phyloP scores from a whole-genome alignment of 2,888 invertebrate species.

The Hemithea aestivaria region DNA sequence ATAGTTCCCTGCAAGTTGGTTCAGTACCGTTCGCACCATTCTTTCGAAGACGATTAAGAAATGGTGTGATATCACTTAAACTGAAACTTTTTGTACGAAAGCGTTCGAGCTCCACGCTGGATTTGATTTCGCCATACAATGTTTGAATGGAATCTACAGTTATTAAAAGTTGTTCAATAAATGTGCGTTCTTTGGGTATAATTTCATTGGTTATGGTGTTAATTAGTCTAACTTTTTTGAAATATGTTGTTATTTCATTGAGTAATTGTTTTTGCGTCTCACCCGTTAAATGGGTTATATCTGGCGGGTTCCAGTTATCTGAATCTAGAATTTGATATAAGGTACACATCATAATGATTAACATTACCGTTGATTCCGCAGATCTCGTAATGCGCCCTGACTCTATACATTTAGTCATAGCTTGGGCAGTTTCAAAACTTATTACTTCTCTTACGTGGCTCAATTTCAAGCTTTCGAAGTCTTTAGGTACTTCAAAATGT shows the following conservation, averaged over 20 bases:
- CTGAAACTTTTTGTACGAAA: conserved; percentile 12
- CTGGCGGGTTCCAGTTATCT: not conserved
- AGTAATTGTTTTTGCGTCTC: conserved; percentile 3
- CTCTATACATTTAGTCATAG: conserved; percentile 18
- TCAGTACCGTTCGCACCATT: conserved; percentile 8
- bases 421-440: conserved; percentile 18
- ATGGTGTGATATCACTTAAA: conserved; percentile 6
- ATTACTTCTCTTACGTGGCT: conserved; percentile 15
- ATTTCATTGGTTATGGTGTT: not conserved
- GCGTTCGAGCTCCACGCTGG: not conserved
- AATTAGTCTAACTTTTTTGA: conserved; percentile 7
- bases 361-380: conserved; percentile 8
- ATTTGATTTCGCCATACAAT: conserved; percentile 6
- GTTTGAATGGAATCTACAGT: conserved; percentile 7
- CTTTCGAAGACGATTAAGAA: conserved; percentile 12
- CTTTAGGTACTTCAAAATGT: conserved; percentile 7
- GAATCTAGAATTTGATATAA: conserved; percentile 11
- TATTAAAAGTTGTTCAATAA: conserved; percentile 7
- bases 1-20: conserved; percentile 15
- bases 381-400: conserved; percentile 6
- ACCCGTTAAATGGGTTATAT: conserved; percentile 1
- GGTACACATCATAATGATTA: conserved; percentile 16
- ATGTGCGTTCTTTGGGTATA: not conserved
- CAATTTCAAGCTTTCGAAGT: conserved; percentile 8
- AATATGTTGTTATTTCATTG: conserved; percentile 2